Conservation (phyloP, 2,113 vertebrate species). For the Grallaria varia region DNA sequence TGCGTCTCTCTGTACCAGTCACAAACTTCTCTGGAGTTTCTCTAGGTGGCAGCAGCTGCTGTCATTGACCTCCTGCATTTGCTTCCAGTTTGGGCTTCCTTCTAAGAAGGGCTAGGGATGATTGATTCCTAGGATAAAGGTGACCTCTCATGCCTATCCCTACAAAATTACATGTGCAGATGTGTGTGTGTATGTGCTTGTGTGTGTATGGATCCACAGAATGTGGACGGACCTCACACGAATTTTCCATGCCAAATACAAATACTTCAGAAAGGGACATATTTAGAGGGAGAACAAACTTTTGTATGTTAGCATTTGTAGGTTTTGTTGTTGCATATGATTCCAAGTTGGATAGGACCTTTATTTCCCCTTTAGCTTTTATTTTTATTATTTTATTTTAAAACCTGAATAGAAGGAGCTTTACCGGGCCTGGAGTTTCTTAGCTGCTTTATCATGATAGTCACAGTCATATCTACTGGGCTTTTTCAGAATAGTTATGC, state of each 20-base stretch:
- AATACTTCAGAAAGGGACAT: not conserved
- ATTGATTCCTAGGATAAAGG: not conserved
- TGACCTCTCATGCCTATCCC: not conserved
- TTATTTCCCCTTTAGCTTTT: not conserved
- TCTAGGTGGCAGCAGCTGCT: not conserved
- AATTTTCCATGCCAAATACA: not conserved
- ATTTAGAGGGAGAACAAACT: not conserved
- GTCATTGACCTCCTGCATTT: not conserved
- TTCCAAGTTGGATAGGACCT: not conserved
- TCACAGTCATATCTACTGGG: not conserved
- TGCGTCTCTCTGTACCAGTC: not conserved
- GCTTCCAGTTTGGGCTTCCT: not conserved
- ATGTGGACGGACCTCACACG: accelerated
- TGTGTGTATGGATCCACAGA: not conserved
- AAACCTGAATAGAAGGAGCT: not conserved
- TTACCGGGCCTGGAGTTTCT: not conserved
- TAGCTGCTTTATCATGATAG: not conserved
- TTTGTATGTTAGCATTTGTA: not conserved
- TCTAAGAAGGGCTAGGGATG: not conserved
- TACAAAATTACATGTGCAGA: not conserved
- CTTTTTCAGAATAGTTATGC: not conserved
- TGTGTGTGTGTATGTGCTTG: not conserved
- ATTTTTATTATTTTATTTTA: not conserved
- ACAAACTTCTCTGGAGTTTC: not conserved
- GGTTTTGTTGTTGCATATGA: not conserved